Evolutionary conservation across 2,888 invertebrate species (phyloP), one percentile per base, ranked within the genome.

Genomic region (Caenorhabditis japonica): DNA sequence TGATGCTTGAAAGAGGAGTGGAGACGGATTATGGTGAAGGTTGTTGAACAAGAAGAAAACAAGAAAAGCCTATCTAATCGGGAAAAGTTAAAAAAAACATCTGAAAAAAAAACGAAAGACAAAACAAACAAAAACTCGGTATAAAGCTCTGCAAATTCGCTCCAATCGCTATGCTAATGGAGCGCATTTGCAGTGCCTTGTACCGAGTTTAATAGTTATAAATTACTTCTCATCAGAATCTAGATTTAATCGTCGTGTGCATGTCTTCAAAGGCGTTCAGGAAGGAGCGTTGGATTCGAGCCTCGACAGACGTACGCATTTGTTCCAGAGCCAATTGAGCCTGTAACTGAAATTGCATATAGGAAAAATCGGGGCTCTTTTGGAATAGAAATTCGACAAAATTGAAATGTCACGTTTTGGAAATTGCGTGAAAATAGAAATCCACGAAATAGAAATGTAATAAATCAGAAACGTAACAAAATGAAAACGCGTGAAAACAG

Each of bases 221-320:
- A 49, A 34, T 33, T 8, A 47, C n/a, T n/a, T n/a, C n/a, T n/a
- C n/a, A 25, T 41, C 51, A 74, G 41, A 74, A 53, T 69, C 74
- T 62, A 13, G 46, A 27, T 25, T 25, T 25, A 30, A 75, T 59
- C 3, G 75, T 75, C 10, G 75, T 75, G 12, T 59, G 52, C 69
- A 69, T 69, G 19, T 75, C 69, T 55, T 75, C 75, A 23, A 69
- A 47, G 2, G 75, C 53, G 21, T 30, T 59, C 13, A 55, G 39
- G 64, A 47, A 75, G 1, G 75, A 69, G 12, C 55, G 33, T 43
- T 61, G 47, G 33, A 75, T 59, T 12, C 75, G 39, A 7, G 69
- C 53, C n/a, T 64, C 75, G 12, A 75, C 59, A 8, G 52, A 15
- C 30, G 51, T 21, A 10, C 58, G 51, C 36, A 53, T 27, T 33